Percentiles rank a stretch among this genome's conserved stretches.
Conservation (phyloP, 2,888 invertebrate genomes). For the Dicranocentrus wangi region DNA sequence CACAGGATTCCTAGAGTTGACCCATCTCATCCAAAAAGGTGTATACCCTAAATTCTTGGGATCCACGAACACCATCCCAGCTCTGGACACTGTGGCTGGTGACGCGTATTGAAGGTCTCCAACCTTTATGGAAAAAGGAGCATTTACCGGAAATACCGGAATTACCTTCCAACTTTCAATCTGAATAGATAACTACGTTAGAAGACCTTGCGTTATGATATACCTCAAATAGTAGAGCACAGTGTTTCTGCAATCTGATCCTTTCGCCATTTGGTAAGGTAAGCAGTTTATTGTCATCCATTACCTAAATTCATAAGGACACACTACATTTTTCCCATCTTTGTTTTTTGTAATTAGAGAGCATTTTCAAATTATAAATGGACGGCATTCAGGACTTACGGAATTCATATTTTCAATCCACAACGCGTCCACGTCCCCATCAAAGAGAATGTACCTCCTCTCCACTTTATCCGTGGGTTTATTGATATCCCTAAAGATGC, state of each 20-base stretch:
- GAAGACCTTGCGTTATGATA: too few species aligned
- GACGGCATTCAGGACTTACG: too few species aligned
- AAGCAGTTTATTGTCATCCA: slow-evolving; percentile 93
- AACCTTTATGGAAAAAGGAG: slow-evolving; percentile 77
- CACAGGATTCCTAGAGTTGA: slow-evolving; percentile 76
- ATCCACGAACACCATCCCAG: slow-evolving; percentile 95
- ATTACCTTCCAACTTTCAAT: too few species aligned
- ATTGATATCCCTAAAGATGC: slow-evolving; percentile 93
- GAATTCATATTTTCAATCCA: slow-evolving; percentile 95
- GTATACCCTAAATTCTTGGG: slow-evolving; percentile 91
- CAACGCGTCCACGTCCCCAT: slow-evolving; percentile 94
- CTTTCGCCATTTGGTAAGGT: slow-evolving; percentile 93
- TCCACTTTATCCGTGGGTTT: slow-evolving; percentile 84
- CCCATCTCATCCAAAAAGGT: slow-evolving; percentile 92
- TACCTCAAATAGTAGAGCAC: slow-evolving; percentile 89
- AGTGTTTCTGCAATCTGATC: slow-evolving; percentile 86
- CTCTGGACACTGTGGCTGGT: slow-evolving; percentile 81
- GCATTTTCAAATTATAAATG: too few species aligned
- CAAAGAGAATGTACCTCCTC: slow-evolving; percentile 89
- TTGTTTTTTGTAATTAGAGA: not conserved
- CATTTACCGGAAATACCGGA: too few species aligned
- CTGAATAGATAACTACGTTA: too few species aligned
- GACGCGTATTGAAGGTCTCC: slow-evolving; percentile 10
- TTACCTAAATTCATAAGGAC: slow-evolving; percentile 82
- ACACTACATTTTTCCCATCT: not conserved